Base-by-base conservation (phyloP, 2,888 invertebrate genomes). In the Drosophila cognata region DNA sequence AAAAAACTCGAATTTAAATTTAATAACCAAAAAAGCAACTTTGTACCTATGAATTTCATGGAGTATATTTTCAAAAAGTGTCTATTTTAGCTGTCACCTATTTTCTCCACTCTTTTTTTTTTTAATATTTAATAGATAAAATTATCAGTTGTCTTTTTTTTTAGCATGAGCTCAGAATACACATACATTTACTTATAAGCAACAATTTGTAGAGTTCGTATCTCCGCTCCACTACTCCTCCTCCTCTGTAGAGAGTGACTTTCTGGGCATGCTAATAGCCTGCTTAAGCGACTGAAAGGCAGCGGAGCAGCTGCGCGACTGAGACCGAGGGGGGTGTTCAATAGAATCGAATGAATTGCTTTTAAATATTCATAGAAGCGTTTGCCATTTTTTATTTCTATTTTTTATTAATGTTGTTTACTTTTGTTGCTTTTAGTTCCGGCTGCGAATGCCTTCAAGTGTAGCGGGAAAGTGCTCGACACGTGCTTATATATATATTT, bases 231-330 rank as follows among this genome's bases (percentile, higher is more conserved):
- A n/a, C 29, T 31, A 18, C 50, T 3, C 0, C 31, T 31, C 1
- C 13, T 10, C 52, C 46, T 50, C 53, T 46, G 33, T 68, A 65
- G 35, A 66, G 57, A 68, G 35, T 55, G 66, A 66, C 84, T 77
- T 78, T 70, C 70, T 72, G 70, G 71, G 87, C 67, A 87, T 87
- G 79, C 74, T 83, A 88, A 88, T 88, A 66, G 83, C 82, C 82
- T 84, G 83, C 38, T 88, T 84, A 88, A 74, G 21, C 46, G 53
- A 25, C 33, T 51, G n/a, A 8, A 41, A 28, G 53, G 29, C n/a
- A n/a, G 16, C n/a, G 55, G 18, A 10, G 41, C 29, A 29, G 62
- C 21, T 2, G 31, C 43, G n/a, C 10, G 38, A 33, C 52, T 53
- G 11, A 52, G 61, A 57, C 43, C 38, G 48, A 51, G 67, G 56